Percentiles rank a stretch among this genome's conserved stretches.
Evolutionary conservation across 2,797 vertebrate genomes (phyloP).

Genomic region (Trachops cirrhosus): DNA sequence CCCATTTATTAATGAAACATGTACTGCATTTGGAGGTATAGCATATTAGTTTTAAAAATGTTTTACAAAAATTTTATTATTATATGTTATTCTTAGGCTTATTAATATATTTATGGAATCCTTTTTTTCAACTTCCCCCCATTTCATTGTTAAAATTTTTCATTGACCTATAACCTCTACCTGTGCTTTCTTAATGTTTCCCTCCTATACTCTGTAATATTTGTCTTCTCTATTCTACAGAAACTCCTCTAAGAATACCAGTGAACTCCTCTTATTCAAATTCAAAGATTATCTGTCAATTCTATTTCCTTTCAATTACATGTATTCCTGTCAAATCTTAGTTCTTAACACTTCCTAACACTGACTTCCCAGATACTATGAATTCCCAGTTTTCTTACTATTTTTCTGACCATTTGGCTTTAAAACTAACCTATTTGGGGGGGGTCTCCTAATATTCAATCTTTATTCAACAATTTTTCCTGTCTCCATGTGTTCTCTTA

Average conservation of each 20-base stretch:
- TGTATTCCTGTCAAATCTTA: background rate
- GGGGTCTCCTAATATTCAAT: background rate
- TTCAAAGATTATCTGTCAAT: slow-evolving; percentile 11
- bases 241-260: slow-evolving; percentile 18
- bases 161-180: background rate
- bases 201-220: background rate
- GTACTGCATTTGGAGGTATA: background rate
- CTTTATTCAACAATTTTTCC: background rate
- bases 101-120: background rate
- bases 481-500: background rate
- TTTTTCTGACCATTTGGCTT: background rate
- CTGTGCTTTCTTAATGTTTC: background rate
- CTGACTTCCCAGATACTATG: background rate
- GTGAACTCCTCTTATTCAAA: background rate
- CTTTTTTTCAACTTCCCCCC: background rate
- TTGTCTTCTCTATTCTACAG: slow-evolving; percentile 5
- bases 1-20: background rate
- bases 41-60: background rate
- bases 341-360: slow-evolving; percentile 5
- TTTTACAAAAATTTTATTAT: slow-evolving; percentile 17
- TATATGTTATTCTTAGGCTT: background rate
- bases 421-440: background rate
- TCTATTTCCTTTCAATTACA: background rate
- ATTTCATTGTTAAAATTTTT: background rate
- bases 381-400: background rate